These are phyloP conservation scores for Hippocampus abdominalis DNA, from an alignment of 2,113 vertebrate species.

Conservation along the genomic window DNA sequence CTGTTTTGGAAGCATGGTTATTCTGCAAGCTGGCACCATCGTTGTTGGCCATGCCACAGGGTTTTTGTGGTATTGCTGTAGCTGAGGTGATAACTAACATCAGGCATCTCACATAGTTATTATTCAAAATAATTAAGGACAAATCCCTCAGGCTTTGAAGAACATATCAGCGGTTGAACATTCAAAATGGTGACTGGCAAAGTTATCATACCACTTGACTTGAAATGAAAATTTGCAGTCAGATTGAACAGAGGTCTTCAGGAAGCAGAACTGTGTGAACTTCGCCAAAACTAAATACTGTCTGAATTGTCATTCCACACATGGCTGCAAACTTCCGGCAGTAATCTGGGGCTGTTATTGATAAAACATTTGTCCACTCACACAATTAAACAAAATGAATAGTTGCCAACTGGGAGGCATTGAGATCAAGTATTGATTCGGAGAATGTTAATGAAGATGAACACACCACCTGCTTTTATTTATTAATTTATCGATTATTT, in stretches of 20 bases:
- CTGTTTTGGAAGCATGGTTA: background rate
- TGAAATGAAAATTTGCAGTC: background rate
- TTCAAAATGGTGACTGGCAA: background rate
- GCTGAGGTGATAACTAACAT: background rate
- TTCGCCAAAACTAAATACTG: background rate
- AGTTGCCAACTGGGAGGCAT: background rate
- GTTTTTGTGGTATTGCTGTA: background rate
- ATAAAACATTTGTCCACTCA: slow-evolving; percentile 4
- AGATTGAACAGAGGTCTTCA: background rate
- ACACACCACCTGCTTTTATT: background rate
- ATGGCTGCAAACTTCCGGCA: background rate
- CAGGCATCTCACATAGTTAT: background rate
- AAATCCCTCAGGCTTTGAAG: background rate
- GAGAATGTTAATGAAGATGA: background rate
- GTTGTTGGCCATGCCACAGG: background rate
- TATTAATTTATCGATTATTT: background rate
- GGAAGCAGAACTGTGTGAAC: too few relatives aligned
- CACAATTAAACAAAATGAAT: slow-evolving; percentile 3
- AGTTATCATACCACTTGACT: background rate
- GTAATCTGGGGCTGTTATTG: background rate
- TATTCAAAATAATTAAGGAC: background rate
- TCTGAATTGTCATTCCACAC: background rate
- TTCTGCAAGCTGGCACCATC: background rate
- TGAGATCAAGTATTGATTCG: background rate
- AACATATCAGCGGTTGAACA: background rate